Evolutionary conservation across 2,113 vertebrate genomes (phyloP).

Genomic region (Brachyhypopomus occidentalis): DNA sequence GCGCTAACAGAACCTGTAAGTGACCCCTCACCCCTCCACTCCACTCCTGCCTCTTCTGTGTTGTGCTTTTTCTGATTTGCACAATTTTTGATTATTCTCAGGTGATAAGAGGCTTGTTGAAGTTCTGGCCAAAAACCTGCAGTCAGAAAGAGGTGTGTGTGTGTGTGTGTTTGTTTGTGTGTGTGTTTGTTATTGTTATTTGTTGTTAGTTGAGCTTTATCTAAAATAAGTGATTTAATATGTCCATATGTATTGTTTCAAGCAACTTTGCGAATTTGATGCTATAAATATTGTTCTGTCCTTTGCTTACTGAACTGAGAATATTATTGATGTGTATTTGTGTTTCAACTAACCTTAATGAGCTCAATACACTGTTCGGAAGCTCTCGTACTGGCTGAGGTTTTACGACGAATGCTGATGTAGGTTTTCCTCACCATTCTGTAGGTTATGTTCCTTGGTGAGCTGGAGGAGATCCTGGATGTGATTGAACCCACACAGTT

Average conservation of each 20-base stretch:
- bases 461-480: slow-evolving; percentile 98
- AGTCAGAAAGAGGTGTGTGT: slow-evolving; percentile 95
- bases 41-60: neutral
- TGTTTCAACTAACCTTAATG: neutral
- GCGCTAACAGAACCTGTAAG: slow-evolving; percentile 97
- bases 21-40: slow-evolving; percentile 51
- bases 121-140: slow-evolving; percentile 99
- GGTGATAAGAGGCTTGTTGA: slow-evolving; percentile 98
- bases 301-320: neutral
- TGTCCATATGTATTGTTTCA: neutral
- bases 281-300: neutral
- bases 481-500: slow-evolving; percentile 98
- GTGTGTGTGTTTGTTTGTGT: neutral
- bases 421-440: neutral
- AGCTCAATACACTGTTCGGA: neutral
- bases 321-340: neutral
- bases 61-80: neutral
- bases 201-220: neutral
- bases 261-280: neutral
- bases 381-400: neutral
- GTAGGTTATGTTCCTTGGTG: slow-evolving; percentile 98
- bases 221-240: neutral
- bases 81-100: slow-evolving; percentile 52
- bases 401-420: neutral
- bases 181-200: neutral